Conservation (phyloP, 1,140 invertebrate genomes). For the Cepaea nemoralis region DNA sequence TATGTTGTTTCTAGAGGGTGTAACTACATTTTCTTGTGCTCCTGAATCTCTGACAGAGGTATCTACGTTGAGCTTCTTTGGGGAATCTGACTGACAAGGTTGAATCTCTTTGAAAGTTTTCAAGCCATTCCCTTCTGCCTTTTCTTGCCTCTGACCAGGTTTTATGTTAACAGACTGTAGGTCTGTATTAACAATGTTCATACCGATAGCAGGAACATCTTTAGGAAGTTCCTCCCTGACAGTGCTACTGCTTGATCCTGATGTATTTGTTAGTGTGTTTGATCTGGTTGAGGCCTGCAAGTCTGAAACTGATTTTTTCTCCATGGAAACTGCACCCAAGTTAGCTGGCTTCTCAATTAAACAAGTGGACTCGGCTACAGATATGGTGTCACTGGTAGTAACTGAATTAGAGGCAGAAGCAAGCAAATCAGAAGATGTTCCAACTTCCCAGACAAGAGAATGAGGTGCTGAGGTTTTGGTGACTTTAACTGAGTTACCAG, state of each 20-base stretch:
- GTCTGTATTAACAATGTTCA: constrained; percentile 28
- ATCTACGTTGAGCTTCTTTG: constrained; percentile 41
- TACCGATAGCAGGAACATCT: not conserved
- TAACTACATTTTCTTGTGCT: not conserved
- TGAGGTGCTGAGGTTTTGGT: not conserved
- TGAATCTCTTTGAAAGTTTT: not conserved
- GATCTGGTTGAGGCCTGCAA: constrained; percentile 41
- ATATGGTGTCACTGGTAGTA: not conserved
- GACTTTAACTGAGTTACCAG: not conserved
- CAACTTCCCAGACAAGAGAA: not conserved
- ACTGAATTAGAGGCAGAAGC: not conserved
- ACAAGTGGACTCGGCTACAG: not conserved
- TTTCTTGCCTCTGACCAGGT: not conserved
- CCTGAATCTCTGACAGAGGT: not conserved
- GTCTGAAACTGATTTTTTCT: constrained; percentile 17
- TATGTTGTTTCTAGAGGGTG: constrained; percentile 36
- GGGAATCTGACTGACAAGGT: constrained; percentile 7
- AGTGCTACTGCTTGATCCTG: constrained; percentile 47
- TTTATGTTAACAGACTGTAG: not conserved
- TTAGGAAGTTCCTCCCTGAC: constrained; percentile 35
- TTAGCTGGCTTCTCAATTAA: not conserved
- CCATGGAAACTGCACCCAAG: not conserved
- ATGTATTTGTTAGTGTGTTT: constrained; percentile 30
- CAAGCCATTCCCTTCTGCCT: not conserved
- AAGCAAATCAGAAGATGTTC: not conserved